Conservation (phyloP, 2,113 vertebrate genomes). For the Cololabis saira region DNA sequence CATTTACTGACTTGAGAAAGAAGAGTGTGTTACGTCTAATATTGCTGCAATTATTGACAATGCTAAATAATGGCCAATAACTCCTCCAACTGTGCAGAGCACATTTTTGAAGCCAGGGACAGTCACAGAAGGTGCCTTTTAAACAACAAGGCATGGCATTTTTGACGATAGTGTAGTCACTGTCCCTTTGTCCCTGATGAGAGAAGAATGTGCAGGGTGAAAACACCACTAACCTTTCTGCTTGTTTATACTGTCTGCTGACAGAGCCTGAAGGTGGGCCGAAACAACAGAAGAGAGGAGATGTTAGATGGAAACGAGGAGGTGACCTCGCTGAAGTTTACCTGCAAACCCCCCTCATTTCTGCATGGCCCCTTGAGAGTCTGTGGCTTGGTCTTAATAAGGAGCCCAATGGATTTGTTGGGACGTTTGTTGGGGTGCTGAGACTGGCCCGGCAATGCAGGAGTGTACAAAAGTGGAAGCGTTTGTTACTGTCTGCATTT, state of each 20-base stretch:
- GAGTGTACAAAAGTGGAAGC: constrained; percentile 23
- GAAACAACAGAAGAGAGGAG: constrained; percentile 55
- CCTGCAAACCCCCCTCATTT: constrained; percentile 33
- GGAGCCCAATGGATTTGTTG: constrained; percentile 76
- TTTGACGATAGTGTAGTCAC: constrained; percentile 37
- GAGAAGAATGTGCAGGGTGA: constrained; percentile 65
- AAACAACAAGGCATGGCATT: constrained; percentile 33
- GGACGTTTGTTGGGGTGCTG: constrained; percentile 67
- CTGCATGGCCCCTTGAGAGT: constrained; percentile 60
- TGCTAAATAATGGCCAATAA: no score
- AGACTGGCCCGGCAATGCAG: constrained; percentile 59
- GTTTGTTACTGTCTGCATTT: constrained; percentile 46
- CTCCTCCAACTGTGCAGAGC: no score
- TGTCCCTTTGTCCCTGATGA: constrained; percentile 73
- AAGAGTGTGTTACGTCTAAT: no score
- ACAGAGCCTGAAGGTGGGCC: constrained; percentile 67
- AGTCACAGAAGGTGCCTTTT: constrained; percentile 14
- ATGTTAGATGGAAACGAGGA: constrained; percentile 48
- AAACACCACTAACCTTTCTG: constrained; percentile 77
- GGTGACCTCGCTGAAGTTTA: constrained; percentile 85
- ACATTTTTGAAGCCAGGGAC: background rate
- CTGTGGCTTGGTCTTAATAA: constrained; percentile 76
- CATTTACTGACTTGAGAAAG: no score
- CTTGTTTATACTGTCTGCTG: constrained; percentile 80
- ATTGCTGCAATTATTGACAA: no score